phyloP scores from a whole-genome alignment of 2,797 vertebrate genomes.

The Manis pentadactyla region DNA sequence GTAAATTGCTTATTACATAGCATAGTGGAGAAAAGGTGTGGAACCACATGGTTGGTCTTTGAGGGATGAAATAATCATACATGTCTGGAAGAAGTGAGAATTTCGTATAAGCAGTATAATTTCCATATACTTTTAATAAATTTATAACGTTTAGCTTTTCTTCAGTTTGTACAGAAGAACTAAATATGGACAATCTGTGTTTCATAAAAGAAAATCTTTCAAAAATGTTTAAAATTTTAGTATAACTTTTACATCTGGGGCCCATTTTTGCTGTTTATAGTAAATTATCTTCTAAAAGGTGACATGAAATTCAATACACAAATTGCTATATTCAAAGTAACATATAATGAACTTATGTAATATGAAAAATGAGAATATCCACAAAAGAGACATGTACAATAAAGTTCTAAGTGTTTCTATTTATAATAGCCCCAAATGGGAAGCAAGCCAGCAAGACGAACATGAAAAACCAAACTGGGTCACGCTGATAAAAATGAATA shows the following conservation, averaged over 20 bases:
- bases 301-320: neutral
- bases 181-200: neutral
- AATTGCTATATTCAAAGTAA: neutral
- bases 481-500: neutral
- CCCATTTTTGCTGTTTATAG: neutral
- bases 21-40: neutral
- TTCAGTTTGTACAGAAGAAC: neutral
- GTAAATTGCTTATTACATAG: neutral
- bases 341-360: neutral
- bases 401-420: neutral
- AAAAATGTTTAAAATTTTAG: neutral
- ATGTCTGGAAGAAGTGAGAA: neutral
- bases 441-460: neutral
- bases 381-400: neutral
- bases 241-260: neutral
- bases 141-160: neutral
- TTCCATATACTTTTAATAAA: neutral
- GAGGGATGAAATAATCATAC: neutral
- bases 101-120: neutral
- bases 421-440: neutral
- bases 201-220: neutral
- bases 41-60: neutral
- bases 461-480: neutral
- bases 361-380: neutral
- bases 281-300: slow-evolving; percentile 21